These are phyloP conservation scores for Troglohyphantes excavatus DNA, from an alignment of 2,888 invertebrate genomes.

Conservation along the genomic window DNA sequence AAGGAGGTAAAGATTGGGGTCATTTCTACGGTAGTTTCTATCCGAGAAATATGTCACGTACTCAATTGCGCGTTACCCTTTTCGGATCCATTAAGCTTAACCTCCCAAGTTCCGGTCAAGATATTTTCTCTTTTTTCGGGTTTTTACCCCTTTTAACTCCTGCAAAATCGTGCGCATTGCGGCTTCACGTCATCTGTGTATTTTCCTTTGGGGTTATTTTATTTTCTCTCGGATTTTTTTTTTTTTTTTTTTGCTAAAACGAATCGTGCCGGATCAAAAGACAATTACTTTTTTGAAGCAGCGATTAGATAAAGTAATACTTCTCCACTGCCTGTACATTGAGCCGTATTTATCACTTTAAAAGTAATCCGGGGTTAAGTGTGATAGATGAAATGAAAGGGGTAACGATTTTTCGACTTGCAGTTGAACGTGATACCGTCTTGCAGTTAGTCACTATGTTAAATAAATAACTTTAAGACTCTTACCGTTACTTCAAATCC, in stretches of 20 bases:
- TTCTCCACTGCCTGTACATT: slow-evolving; percentile 1
- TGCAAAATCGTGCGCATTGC: slow-evolving; percentile 73
- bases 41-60: slow-evolving; percentile 74
- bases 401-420: slow-evolving; percentile 3
- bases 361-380: background rate
- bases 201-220: slow-evolving; percentile 30
- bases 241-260: slow-evolving; percentile 6
- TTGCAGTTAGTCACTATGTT: background rate
- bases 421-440: background rate
- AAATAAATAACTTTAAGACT: too few relatives aligned
- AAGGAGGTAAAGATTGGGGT: slow-evolving; percentile 49
- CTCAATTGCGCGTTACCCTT: slow-evolving; percentile 69
- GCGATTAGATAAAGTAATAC: slow-evolving; percentile 19
- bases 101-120: slow-evolving; percentile 67
- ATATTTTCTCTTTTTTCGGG: slow-evolving; percentile 24
- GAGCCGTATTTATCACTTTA: slow-evolving; percentile 1
- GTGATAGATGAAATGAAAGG: background rate
- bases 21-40: slow-evolving; percentile 68
- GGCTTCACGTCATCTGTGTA: slow-evolving; percentile 30
- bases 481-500: too few relatives aligned
- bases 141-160: slow-evolving; percentile 56
- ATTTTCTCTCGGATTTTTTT: background rate
- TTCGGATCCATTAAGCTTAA: slow-evolving; percentile 75
- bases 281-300: slow-evolving; percentile 32
- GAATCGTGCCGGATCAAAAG: slow-evolving; percentile 39